These are phyloP conservation scores for Sinocyclocheilus maitianheensis DNA, from an alignment of 2,113 vertebrate genomes.

Conservation along the genomic window DNA sequence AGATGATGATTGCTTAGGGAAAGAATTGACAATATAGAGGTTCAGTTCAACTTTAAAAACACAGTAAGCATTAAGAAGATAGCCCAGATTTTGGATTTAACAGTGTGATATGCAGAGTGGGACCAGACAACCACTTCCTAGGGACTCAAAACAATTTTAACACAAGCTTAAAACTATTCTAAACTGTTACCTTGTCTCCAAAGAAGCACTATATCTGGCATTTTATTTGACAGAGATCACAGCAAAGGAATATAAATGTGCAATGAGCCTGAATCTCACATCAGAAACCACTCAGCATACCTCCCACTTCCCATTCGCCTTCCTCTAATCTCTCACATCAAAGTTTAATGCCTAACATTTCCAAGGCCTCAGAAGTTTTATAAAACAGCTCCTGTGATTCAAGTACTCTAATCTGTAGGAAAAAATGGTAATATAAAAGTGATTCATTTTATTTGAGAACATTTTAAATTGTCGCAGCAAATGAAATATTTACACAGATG, in stretches of 20 bases:
- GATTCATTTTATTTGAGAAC: constrained; percentile 8
- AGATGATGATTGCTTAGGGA: not conserved
- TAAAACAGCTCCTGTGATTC: constrained; percentile 62
- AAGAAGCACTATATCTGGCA: constrained; percentile 19
- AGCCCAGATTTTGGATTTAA: not conserved
- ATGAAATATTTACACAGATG: constrained; percentile 36
- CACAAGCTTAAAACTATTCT: constrained; percentile 7
- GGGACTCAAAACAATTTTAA: not conserved
- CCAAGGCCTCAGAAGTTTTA: constrained; percentile 59
- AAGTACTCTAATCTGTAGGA: not conserved
- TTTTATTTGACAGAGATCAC: constrained; percentile 63
- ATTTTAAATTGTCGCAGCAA: constrained; percentile 13
- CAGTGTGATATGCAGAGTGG: not conserved
- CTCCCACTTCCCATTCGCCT: constrained; percentile 60
- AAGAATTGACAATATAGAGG: not conserved
- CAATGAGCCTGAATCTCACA: constrained; percentile 64
- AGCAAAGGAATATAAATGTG: constrained; percentile 67
- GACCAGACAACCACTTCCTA: constrained; percentile 9
- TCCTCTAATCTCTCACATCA: constrained; percentile 69
- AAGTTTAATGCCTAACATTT: constrained; percentile 65
- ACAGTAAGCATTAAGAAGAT: not conserved
- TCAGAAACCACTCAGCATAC: constrained; percentile 61
- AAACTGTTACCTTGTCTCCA: constrained; percentile 32
- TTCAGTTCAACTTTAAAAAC: not conserved
- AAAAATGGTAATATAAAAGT: not conserved